Base-by-base conservation (phyloP, 1,140 invertebrate species). In the Drosophila pseudoobscura region DNA sequence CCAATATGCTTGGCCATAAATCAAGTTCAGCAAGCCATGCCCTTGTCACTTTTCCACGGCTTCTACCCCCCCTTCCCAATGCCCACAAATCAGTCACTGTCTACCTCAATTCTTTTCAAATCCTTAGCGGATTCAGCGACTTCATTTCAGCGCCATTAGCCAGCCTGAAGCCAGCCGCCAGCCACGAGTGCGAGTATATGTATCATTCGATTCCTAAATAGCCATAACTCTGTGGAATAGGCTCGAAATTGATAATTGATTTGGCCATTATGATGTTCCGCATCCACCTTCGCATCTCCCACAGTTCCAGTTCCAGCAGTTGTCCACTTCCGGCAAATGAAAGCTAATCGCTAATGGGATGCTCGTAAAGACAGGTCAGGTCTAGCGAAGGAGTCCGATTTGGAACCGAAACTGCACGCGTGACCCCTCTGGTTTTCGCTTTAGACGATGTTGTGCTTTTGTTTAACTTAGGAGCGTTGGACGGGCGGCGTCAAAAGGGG, bases 61-160 rank as follows among this genome's bases (percentile, higher is more conserved):
- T 53, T 35, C 50, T 35, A 13, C 41, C 35, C 35, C 53, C 26
- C 17, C 44, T 15, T 20, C 55, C 20, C 24, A 13, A 3, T 15
- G 44, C 44, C 49, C 58, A 62, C 56, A 60, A 53, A 62, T 51
- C 62, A 60, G 45, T 78, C 35, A 39, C 9, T 39, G 35, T 39
- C 55, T 56, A 47, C 52, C 41, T 47, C 52, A 52, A 24, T 54
- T 35, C 31, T 11, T 11, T 9, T 20, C 26, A 31, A 31, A 31
- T 31, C 29, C 29, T 8, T 31, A 2, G 44, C 60, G 49, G 49
- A 63, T 47, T 26, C 63, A 4, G 53, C 15, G 49, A 63, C 63
- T 84, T 62, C 64, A 78, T 83, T 82, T 75, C 63, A 46, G 49
- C 26, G 45, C 74, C 78, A 78, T 82, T 82, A 70, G 66, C 68